Base-by-base conservation (phyloP, 2,113 vertebrate genomes). In the Eptesicus fuscus region DNA sequence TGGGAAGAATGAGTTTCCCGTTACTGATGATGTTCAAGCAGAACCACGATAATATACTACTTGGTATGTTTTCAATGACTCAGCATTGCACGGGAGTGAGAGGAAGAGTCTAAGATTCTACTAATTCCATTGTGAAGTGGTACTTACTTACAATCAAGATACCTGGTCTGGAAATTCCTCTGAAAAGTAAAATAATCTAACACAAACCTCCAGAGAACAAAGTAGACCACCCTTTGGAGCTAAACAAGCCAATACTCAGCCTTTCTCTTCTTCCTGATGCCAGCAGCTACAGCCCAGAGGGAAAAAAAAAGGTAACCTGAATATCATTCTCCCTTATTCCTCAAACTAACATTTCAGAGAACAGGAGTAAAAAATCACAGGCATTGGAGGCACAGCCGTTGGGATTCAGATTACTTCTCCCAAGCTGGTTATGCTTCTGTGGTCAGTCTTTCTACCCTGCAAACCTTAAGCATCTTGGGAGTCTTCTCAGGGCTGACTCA, bases 101-200 rank as follows among this genome's bases (percentile, higher is more conserved):
- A 93, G 47, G 65, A 96, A 85, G 18, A 83, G 40, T 13, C n/a
- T 35, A 61, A 69, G 83, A 91, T 67, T 59, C 5, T 59, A 7
- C 25, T 47, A 25, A 94, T 2, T 91, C 42, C 73, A 82, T 2
- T 69, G 78, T 71, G 77, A 89, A 90, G 53, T 40, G 71, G 23
- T 59, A 59, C 56, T 25, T 59, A 59, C 56, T 65, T 82, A 80
- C 28, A 37, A n/a, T 79, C 69, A 67, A 42, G 69, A 67, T 16
- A 65, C 56, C 40, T 89, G 53, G 30, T 74, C 61, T 91, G 69
- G n/a, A 94, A 86, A 91, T 86, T 83, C 49, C 63, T 95, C 37
- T 91, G 74, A 32, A 78, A 47, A 70, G 28, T 78, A 22, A 73
- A 88, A 80, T 28, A 87, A 83, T 88, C 44, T 70, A 30, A 67